A percentile compares a stretch with the other conserved stretches of the same genome.
These are phyloP conservation scores for Thunnus thynnus DNA, from an alignment of 2,113 vertebrate genomes.

Conservation along the genomic window DNA sequence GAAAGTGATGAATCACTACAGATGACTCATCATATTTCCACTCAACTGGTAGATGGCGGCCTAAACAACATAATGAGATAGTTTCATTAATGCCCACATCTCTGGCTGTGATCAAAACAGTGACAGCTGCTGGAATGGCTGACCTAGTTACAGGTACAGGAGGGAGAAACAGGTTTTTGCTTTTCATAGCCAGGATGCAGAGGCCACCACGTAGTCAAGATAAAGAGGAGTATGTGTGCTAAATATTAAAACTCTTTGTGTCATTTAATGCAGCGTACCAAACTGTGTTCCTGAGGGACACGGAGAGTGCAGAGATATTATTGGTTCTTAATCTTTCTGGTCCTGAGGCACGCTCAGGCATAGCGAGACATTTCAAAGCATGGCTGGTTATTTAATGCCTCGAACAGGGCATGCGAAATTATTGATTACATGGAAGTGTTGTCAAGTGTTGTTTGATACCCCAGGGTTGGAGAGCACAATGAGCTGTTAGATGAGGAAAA, in stretches of 20 bases:
- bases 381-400: background rate
- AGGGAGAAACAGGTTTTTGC: background rate
- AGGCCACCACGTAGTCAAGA: background rate
- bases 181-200: background rate
- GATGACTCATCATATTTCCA: slow-evolving; percentile 67
- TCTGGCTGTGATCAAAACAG: slow-evolving; percentile 47
- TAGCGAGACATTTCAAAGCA: background rate
- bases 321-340: background rate
- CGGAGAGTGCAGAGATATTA: background rate
- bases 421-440: slow-evolving; percentile 11
- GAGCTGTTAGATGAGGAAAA: background rate
- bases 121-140: slow-evolving; percentile 50
- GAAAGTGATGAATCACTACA: slow-evolving; percentile 54
- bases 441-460: background rate
- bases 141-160: slow-evolving; percentile 58
- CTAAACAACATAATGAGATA: slow-evolving; percentile 59
- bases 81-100: slow-evolving; percentile 45
- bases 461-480: background rate
- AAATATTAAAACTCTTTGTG: background rate
- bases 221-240: background rate
- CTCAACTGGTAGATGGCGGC: slow-evolving; percentile 23
- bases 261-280: background rate
- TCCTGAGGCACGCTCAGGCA: background rate
- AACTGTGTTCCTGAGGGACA: background rate
- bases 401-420: background rate